A percentile compares a stretch with the other conserved stretches of the same genome.
These are phyloP conservation scores for Selene dorsalis DNA, from an alignment of 2,797 vertebrate species.

Conservation along the genomic window DNA sequence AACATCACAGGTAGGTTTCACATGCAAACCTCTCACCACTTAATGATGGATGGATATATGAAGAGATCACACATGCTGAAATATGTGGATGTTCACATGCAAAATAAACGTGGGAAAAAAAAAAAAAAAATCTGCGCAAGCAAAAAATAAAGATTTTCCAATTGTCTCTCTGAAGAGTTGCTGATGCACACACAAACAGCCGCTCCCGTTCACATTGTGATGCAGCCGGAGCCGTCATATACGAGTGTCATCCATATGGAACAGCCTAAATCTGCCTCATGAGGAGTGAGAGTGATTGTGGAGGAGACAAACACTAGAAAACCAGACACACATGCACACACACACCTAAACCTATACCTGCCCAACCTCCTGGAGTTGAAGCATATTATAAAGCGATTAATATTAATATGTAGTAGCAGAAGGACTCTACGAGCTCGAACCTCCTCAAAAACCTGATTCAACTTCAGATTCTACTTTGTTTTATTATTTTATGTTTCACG, in stretches of 20 bases:
- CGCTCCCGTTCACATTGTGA: conserved; percentile 70
- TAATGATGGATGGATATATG: background rate
- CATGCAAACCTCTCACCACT: background rate
- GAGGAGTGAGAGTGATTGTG: conserved; percentile 47
- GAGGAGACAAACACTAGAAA: conserved; percentile 8
- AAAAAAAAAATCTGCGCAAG: conserved; percentile 13
- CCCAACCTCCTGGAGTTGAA: conserved; percentile 20
- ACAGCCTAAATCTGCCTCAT: conserved; percentile 59
- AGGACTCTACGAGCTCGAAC: background rate
- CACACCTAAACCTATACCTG: background rate
- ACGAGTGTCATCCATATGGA: conserved; percentile 74
- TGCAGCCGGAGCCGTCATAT: conserved; percentile 54
- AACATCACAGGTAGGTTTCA: background rate
- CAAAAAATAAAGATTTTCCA: background rate
- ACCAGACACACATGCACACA: background rate
- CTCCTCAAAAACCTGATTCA: conserved; percentile 22
- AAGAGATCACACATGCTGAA: background rate
- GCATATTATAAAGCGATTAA: conserved; percentile 50
- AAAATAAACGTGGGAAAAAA: too few relatives aligned
- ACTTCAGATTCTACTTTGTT: conserved; percentile 19
- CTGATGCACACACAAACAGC: conserved; percentile 67
- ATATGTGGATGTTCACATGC: background rate
- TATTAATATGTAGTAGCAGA: conserved; percentile 58
- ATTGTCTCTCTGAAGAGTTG: conserved; percentile 32
- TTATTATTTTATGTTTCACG: background rate